Percentiles rank a stretch among this genome's conserved stretches.
Conservation (phyloP, 2,113 vertebrate genomes). For the Propithecus coquereli region DNA sequence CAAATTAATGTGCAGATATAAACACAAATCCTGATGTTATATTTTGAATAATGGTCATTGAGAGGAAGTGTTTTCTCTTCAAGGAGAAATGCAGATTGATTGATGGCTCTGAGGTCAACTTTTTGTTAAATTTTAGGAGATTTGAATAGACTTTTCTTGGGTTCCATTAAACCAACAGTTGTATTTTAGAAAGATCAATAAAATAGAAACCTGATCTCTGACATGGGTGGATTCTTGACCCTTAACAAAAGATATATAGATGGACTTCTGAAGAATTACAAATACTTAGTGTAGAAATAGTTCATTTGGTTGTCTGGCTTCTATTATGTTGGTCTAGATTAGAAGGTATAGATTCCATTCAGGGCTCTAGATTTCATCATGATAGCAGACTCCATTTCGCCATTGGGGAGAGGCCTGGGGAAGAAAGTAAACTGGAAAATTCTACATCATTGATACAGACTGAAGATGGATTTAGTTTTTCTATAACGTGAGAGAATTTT, state of each 20-base stretch:
- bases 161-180: background rate
- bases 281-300: background rate
- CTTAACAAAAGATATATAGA: background rate
- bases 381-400: background rate
- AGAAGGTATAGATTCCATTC: background rate
- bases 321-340: background rate
- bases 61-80: background rate
- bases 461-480: background rate
- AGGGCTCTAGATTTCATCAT: background rate
- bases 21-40: background rate
- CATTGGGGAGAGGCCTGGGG: background rate
- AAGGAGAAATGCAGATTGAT: background rate
- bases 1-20: background rate
- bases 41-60: background rate
- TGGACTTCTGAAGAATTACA: background rate
- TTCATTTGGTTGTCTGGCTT: background rate
- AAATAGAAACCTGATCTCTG: background rate
- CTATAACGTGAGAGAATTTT: background rate
- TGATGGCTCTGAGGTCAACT: background rate
- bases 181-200: background rate
- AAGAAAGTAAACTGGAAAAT: background rate
- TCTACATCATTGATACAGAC: background rate
- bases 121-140: background rate
- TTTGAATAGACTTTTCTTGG: background rate
- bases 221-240: background rate